A percentile compares a stretch with the other conserved stretches of the same genome.
Evolutionary conservation across 2,797 vertebrate species (phyloP).

Genomic region (Phoxinus dragarum): DNA sequence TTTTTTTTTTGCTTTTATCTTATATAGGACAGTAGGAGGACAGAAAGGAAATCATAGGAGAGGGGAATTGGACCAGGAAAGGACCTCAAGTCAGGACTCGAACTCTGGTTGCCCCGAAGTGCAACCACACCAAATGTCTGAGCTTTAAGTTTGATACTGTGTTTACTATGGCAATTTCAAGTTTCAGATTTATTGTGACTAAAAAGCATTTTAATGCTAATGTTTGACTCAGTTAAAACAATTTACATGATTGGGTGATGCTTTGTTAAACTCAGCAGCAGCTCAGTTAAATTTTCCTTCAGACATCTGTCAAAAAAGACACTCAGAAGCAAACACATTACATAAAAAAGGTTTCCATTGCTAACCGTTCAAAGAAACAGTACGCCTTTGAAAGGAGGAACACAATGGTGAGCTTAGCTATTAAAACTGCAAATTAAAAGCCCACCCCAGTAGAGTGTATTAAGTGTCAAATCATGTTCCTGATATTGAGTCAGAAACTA

Average conservation of each 20-base stretch:
- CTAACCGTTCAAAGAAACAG: not conserved
- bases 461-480: not conserved
- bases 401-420: not conserved
- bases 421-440: not conserved
- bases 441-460: not conserved
- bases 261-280: constrained; percentile 5
- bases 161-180: not conserved
- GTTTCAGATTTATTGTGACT: not conserved
- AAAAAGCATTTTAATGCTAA: not conserved
- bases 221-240: not conserved
- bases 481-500: not conserved
- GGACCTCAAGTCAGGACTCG: not conserved
- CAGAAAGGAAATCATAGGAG: not conserved
- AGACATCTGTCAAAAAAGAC: constrained; percentile 12
- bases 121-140: not conserved
- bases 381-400: not conserved
- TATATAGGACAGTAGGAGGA: not conserved
- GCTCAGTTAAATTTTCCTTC: not conserved
- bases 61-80: not conserved
- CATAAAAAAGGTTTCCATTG: not conserved
- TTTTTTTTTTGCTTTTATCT: not conserved
- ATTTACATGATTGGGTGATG: not conserved
- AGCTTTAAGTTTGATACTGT: not conserved
- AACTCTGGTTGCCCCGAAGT: not conserved
- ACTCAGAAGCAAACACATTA: constrained; percentile 12